Evolutionary conservation across 2,888 invertebrate species (phyloP).

Genomic region (Helobdella robusta): DNA sequence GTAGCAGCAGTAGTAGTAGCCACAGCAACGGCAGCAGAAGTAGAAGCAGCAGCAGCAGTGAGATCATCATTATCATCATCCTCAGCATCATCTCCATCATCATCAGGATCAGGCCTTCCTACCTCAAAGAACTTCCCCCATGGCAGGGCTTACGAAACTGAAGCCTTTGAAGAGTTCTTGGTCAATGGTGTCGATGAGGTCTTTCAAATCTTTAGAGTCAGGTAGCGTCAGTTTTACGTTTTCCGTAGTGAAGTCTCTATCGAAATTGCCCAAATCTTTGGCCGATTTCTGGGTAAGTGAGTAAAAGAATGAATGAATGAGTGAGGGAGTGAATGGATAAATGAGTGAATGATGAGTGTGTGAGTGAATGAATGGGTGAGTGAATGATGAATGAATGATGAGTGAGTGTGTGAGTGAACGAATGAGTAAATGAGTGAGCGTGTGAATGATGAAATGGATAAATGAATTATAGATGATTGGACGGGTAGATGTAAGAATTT

Average conservation of each 20-base stretch:
- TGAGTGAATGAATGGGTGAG: too few species aligned
- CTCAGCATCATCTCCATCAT: constrained; percentile 12
- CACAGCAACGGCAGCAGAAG: not conserved
- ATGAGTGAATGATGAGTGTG: too few species aligned
- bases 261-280: constrained; percentile 86
- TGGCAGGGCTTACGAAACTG: constrained; percentile 43
- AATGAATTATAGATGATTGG: too few species aligned
- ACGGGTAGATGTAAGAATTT: too few species aligned
- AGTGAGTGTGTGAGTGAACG: too few species aligned
- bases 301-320: not conserved
- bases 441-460: too few species aligned
- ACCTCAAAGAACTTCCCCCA: not conserved
- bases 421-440: too few species aligned
- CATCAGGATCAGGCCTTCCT: not conserved
- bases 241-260: constrained; percentile 87
- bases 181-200: constrained; percentile 88
- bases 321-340: too few species aligned
- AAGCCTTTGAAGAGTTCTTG: constrained; percentile 92
- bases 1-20: not conserved
- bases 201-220: too few species aligned
- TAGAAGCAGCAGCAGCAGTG: not conserved
- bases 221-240: constrained; percentile 82
- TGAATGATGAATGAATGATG: too few species aligned
- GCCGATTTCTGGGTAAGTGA: constrained; percentile 12
- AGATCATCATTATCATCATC: constrained; percentile 12